phyloP scores from a whole-genome alignment of 2,113 vertebrate genomes.

The Anoura caudifer region DNA sequence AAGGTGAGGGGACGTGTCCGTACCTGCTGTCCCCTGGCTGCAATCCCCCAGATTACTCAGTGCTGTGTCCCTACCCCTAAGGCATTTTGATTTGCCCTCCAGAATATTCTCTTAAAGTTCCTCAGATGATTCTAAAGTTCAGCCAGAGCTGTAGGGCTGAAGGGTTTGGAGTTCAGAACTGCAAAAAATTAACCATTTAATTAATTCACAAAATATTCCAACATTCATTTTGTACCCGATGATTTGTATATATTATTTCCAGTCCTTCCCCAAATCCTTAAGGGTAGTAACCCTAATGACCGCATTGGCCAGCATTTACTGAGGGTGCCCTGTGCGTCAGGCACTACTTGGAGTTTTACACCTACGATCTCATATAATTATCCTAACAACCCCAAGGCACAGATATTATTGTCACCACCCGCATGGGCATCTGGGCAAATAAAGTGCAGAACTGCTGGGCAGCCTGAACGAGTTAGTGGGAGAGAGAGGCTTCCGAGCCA shows the following conservation, averaged over 20 bases:
- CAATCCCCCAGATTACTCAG: neutral
- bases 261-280: neutral
- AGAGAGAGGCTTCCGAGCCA: neutral
- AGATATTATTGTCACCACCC: neutral
- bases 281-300: neutral
- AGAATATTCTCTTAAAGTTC: neutral
- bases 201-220: neutral
- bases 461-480: neutral
- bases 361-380: neutral
- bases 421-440: neutral
- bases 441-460: neutral
- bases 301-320: neutral
- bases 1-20: fast-evolving
- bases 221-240: neutral
- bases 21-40: neutral
- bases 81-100: neutral
- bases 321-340: no score
- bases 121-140: neutral
- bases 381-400: neutral
- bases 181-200: neutral
- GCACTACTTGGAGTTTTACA: no score
- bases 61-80: neutral
- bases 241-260: neutral
- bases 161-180: neutral
- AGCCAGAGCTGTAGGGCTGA: neutral